Conservation (phyloP, 2,797 vertebrate genomes). For the Schizothorax lantsangensis region DNA sequence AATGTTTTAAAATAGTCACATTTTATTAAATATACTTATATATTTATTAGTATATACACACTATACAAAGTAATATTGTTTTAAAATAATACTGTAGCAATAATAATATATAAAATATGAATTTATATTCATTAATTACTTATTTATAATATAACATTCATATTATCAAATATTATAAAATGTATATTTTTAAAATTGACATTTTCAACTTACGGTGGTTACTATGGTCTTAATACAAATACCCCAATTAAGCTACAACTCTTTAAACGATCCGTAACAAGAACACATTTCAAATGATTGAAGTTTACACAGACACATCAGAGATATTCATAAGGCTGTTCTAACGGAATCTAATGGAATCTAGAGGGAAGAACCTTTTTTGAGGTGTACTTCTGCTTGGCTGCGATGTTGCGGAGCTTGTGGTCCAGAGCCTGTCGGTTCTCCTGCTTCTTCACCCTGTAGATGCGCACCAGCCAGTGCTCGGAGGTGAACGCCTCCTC, state of each 20-base stretch:
- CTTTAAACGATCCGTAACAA: background rate
- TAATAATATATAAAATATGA: too few species aligned
- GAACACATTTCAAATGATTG: background rate
- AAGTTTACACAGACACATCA: background rate
- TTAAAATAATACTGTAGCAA: too few species aligned
- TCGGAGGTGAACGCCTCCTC: slow-evolving; percentile 99
- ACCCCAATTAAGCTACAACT: background rate
- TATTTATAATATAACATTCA: too few species aligned
- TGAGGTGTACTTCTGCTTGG: slow-evolving; percentile 98
- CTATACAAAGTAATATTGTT: too few species aligned
- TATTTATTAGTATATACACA: too few species aligned
- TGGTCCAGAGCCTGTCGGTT: slow-evolving; percentile 94
- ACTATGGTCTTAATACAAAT: background rate
- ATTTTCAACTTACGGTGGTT: background rate
- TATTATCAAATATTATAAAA: background rate
- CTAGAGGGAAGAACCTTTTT: slow-evolving; percentile 87
- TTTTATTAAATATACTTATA: too few species aligned
- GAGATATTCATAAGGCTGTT: background rate
- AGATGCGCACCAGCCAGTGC: slow-evolving; percentile 99
- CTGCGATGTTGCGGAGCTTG: slow-evolving; percentile 90
- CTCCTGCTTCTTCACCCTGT: slow-evolving; percentile 97
- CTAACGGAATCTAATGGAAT: background rate
- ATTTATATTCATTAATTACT: too few species aligned
- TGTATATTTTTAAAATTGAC: background rate
- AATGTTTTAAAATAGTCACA: background rate